A percentile compares a stretch with the other conserved stretches of the same genome.
Evolutionary conservation across 2,888 invertebrate species (phyloP).

Genomic region (Phragmatobia fuliginosa): DNA sequence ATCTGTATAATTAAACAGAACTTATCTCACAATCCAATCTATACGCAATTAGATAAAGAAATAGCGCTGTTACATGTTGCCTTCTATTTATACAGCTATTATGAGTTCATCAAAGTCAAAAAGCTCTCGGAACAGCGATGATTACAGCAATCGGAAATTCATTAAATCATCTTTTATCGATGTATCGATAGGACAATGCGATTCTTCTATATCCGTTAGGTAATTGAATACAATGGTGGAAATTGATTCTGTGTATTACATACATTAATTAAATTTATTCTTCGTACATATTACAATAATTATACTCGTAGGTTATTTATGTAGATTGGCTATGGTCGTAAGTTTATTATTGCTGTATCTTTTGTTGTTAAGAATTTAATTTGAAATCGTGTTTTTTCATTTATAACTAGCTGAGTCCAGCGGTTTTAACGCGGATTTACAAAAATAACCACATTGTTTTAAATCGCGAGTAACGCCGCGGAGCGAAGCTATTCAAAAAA

Average conservation of each 20-base stretch:
- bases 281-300: slow-evolving; percentile 6
- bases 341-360: slow-evolving; percentile 23
- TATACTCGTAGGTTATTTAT: neutral
- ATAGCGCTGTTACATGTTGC: slow-evolving; percentile 15
- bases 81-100: slow-evolving; percentile 33
- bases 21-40: slow-evolving; percentile 22
- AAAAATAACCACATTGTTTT: too few relatives aligned
- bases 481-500: too few relatives aligned
- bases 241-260: slow-evolving; percentile 42
- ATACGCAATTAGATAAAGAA: slow-evolving; percentile 17
- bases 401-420: too few relatives aligned
- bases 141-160: slow-evolving; percentile 56
- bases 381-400: too few relatives aligned
- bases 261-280: slow-evolving; percentile 33
- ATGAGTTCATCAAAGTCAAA: slow-evolving; percentile 45
- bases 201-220: slow-evolving; percentile 59
- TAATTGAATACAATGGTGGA: slow-evolving; percentile 66
- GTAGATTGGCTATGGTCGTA: neutral
- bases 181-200: slow-evolving; percentile 52
- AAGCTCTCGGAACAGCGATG: slow-evolving; percentile 43
- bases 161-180: slow-evolving; percentile 53
- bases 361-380: too few relatives aligned
- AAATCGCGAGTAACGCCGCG: too few relatives aligned
- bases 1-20: slow-evolving; percentile 18
- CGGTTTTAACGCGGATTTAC: too few relatives aligned